phyloP scores from a whole-genome alignment of 2,797 vertebrate species.

The Sebastes reedi region DNA sequence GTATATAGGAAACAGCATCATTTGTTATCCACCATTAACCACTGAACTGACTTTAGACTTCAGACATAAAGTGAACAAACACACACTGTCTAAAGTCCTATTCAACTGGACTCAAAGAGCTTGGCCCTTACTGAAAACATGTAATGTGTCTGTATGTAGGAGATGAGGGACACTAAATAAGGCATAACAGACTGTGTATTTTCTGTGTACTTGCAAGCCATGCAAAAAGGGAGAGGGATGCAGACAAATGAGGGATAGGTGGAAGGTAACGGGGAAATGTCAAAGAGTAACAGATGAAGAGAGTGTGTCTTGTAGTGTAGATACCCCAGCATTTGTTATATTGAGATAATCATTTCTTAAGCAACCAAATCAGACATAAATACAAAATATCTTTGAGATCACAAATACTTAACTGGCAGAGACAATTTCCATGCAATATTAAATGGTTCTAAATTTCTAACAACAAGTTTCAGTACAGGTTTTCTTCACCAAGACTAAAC shows the following conservation, averaged over 20 bases:
- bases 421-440: background rate
- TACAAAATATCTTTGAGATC: background rate
- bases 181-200: background rate
- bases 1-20: background rate
- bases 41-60: constrained; percentile 46
- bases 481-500: background rate
- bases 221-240: constrained; percentile 53
- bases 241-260: constrained; percentile 41
- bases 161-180: background rate
- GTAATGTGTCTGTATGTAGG: background rate
- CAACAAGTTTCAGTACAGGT: background rate
- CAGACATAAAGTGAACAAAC: constrained; percentile 10
- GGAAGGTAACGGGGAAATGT: constrained; percentile 26
- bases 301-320: constrained; percentile 4
- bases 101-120: background rate
- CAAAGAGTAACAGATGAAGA: constrained; percentile 1
- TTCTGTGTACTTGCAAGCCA: constrained; percentile 61
- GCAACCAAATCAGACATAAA: background rate
- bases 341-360: background rate
- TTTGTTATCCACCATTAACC: background rate
- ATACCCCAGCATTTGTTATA: background rate
- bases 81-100: background rate
- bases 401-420: background rate
- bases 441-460: background rate
- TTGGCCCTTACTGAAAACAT: background rate